Percentiles rank a stretch among this genome's conserved stretches.
phyloP scores from a whole-genome alignment of 2,888 invertebrate species.

The Operophtera brumata region DNA sequence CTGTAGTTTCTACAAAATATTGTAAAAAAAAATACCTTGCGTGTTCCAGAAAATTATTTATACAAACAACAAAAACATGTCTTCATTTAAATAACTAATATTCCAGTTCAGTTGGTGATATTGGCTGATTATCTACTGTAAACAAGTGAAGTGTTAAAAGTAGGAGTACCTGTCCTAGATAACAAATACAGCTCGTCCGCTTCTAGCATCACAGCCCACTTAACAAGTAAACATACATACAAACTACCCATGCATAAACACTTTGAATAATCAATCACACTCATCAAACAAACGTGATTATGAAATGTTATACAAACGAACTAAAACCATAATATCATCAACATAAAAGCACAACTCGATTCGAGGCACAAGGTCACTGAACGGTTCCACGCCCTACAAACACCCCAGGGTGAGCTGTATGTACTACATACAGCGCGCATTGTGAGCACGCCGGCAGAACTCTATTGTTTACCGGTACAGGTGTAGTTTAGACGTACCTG shows the following conservation, averaged over 20 bases:
- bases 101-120: too few species aligned
- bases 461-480: conserved; percentile 54
- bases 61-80: too few species aligned
- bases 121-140: too few species aligned
- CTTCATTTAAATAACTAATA: too few species aligned
- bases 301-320: not conserved
- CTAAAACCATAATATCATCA: conserved; percentile 3
- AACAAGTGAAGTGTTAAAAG: too few species aligned
- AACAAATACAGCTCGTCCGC: too few species aligned
- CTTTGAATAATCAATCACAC: not conserved
- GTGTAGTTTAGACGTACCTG: conserved; percentile 54
- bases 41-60: too few species aligned
- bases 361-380: conserved; percentile 50
- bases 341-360: conserved; percentile 7
- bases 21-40: too few species aligned
- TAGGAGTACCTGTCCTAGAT: too few species aligned
- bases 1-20: too few species aligned
- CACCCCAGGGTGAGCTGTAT: conserved; percentile 40
- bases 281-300: not conserved
- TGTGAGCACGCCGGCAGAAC: conserved; percentile 44
- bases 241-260: not conserved
- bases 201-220: not conserved
- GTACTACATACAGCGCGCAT: conserved; percentile 30
- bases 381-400: conserved; percentile 46
- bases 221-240: not conserved